Percentiles rank a stretch among this genome's conserved stretches.
phyloP scores from a whole-genome alignment of 1,140 invertebrate genomes.

The Drosophila ananassae region DNA sequence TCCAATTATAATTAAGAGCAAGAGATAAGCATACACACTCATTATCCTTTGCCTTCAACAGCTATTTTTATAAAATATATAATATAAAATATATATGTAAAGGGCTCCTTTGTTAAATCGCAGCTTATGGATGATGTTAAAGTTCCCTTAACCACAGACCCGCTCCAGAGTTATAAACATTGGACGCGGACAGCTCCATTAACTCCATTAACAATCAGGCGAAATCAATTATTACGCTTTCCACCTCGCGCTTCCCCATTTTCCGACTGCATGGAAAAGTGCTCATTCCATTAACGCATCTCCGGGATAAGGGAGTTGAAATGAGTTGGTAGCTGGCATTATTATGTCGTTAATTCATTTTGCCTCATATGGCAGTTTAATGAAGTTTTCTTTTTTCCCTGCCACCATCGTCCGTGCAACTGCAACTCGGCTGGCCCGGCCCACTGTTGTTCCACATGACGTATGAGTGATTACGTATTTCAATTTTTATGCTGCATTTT shows the following conservation, averaged over 20 bases:
- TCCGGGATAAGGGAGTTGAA: slow-evolving; percentile 22
- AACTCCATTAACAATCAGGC: slow-evolving; percentile 64
- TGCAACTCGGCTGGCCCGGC: neutral
- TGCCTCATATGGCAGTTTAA: slow-evolving; percentile 61
- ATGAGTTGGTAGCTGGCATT: slow-evolving; percentile 17
- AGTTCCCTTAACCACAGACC: slow-evolving; percentile 4
- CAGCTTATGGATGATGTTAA: slow-evolving; percentile 10
- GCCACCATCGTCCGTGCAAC: neutral
- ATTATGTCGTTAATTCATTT: slow-evolving; percentile 62
- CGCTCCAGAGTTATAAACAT: neutral
- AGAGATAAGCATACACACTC: slow-evolving; percentile 45
- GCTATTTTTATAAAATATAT: neutral
- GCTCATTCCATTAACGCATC: slow-evolving; percentile 47
- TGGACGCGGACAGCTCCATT: slow-evolving; percentile 45
- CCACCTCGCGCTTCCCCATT: slow-evolving; percentile 29
- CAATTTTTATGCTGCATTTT: slow-evolving; percentile 1
- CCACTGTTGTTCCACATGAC: slow-evolving; percentile 27
- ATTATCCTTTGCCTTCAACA: slow-evolving; percentile 31
- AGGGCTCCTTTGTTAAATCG: slow-evolving; percentile 3
- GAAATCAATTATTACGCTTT: slow-evolving; percentile 63
- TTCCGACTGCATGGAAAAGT: slow-evolving; percentile 45
- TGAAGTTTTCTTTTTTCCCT: slow-evolving; percentile 49
- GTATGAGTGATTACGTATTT: slow-evolving; percentile 62
- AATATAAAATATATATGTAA: neutral
- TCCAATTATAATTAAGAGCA: slow-evolving; percentile 72